Evolutionary conservation across 92 coral and sea anemone genomes (phyloP).

Genomic region (Actinernus sp.): DNA sequence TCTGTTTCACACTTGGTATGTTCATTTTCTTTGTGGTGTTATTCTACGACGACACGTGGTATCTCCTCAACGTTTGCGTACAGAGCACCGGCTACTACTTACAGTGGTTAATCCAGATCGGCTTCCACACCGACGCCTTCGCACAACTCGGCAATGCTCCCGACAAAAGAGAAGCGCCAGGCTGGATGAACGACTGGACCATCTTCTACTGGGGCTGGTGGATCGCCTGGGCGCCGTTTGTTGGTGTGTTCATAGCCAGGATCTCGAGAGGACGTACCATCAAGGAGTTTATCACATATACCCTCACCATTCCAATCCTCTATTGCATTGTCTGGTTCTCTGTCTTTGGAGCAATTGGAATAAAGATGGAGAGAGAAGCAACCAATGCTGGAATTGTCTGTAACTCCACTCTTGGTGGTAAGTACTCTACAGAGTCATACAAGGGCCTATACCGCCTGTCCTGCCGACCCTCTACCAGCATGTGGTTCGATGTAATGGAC

Average conservation of each 20-base stretch:
- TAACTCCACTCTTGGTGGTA: too few relatives aligned
- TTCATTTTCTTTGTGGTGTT: too few relatives aligned
- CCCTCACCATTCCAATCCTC: conserved; percentile 82
- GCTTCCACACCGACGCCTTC: too few relatives aligned
- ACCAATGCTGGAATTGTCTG: too few relatives aligned
- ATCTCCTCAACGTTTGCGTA: conserved; percentile 76
- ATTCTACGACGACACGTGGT: too few relatives aligned
- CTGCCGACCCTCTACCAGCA: too few relatives aligned
- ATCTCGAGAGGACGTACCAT: conserved; percentile 91
- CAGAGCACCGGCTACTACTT: conserved; percentile 88
- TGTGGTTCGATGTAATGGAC: too few relatives aligned
- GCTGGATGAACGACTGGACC: conserved; percentile 95
- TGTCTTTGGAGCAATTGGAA: conserved; percentile 84
- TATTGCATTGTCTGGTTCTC: conserved; percentile 91
- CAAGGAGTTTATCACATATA: conserved; percentile 75
- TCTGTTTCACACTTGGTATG: conserved; percentile 89
- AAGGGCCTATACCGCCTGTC: too few relatives aligned
- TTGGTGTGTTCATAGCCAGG: conserved; percentile 93
- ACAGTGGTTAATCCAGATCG: conserved; percentile 86
- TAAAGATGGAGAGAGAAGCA: too few relatives aligned
- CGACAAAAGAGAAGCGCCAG: too few relatives aligned
- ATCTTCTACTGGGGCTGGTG: conserved; percentile 99
- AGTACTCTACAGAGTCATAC: too few relatives aligned
- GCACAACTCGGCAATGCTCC: too few relatives aligned
- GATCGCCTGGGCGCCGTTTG: conserved; percentile 96